Base-by-base conservation (phyloP, 1,140 invertebrate species). In the Procambarus clarkii region DNA sequence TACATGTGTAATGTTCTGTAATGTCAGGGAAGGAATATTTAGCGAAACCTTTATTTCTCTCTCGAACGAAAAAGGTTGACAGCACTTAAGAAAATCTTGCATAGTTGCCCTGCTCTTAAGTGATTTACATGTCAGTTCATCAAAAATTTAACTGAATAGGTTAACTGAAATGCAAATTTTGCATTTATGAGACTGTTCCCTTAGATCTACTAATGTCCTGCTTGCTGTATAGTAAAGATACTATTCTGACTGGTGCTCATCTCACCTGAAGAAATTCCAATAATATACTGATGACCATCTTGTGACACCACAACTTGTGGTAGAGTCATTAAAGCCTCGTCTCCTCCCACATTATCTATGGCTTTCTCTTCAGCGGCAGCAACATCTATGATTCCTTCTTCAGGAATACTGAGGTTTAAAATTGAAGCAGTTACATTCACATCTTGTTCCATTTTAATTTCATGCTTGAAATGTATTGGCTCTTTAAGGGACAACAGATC, bases 221-320 rank as follows among this genome's bases (percentile, higher is more conserved):
- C 69, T 69, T 74, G 13, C 50, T 9, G 69, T 74, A 74, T 74
- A 34, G 69, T 74, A 74, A 74, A 74, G 69, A 24, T 74, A 74
- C 69, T 74, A 74, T 24, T 24, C n/a, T 74, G n/a, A 34, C 69
- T 34, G 21, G 11, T 69, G 34, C n/a, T 74, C 24, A 74, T 74
- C 24, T 34, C 69, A 74, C 34, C 69, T 21, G 69, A 34, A 24
- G 69, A 74, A 11, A 74, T 34, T 34, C 54, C 81, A 18, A 83
- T 34, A 2, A 83, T 9, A 46, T 69, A 83, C 24, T 83, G 58
- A 5, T 46, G 58, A 45, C 69, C 69, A 64, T 54, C 69, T 77
- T 77, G 46, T 18, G 85, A 86, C 46, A 86, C 4, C 71, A 86
- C 50, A 15, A 86, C 85, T 58, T 86, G 85, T 0, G 85, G 85